These are phyloP conservation scores for Nyctalus aviator DNA, from an alignment of 2,797 vertebrate species.

Conservation along the genomic window DNA sequence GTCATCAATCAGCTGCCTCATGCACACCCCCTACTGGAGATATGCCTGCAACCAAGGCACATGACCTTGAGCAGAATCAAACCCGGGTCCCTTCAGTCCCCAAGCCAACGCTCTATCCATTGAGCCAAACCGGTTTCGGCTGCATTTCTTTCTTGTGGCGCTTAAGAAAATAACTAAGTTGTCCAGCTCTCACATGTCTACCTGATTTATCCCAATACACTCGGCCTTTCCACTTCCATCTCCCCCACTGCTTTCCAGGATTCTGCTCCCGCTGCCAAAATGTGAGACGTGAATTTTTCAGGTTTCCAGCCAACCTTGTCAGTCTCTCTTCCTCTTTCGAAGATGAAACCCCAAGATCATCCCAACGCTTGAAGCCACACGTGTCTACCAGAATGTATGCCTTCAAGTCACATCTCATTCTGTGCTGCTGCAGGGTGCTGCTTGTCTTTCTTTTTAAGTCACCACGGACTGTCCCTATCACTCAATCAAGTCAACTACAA, in stretches of 20 bases:
- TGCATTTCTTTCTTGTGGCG: too few species aligned
- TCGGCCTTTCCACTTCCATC: neutral
- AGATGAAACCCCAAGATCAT: neutral
- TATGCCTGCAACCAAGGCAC: too few species aligned
- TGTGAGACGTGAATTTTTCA: neutral
- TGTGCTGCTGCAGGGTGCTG: neutral
- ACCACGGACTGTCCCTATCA: neutral
- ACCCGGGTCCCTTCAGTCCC: too few species aligned
- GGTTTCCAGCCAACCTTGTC: neutral
- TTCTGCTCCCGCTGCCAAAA: neutral
- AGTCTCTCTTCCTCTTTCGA: neutral
- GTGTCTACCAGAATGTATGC: neutral
- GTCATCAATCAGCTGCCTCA: too few species aligned
- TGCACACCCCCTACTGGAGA: too few species aligned
- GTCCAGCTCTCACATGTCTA: neutral
- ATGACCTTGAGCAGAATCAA: too few species aligned
- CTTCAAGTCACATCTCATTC: neutral
- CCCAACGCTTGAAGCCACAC: neutral
- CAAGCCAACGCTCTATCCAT: too few species aligned
- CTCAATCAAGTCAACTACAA: conserved; percentile 11
- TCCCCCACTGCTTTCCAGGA: neutral
- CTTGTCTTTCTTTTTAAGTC: conserved; percentile 19
- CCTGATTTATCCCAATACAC: neutral
- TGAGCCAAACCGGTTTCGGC: too few species aligned
- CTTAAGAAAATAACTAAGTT: too few species aligned